Evolutionary conservation across 35 echinoderm and acorn worm genomes (phyloP), one percentile per base, ranked within the genome.

Genomic region (Lytechinus variegatus): DNA sequence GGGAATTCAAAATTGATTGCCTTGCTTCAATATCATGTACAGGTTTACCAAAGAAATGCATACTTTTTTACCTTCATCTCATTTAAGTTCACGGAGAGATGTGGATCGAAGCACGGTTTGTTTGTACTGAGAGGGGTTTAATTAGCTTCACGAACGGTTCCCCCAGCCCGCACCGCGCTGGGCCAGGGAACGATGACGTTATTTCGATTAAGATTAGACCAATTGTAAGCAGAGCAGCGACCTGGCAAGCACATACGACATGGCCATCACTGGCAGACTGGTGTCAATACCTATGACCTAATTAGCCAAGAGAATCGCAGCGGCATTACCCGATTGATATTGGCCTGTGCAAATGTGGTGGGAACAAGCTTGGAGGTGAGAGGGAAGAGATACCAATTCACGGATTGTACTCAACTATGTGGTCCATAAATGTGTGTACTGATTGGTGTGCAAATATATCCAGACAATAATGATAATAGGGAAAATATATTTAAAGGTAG

Each of bases 221-320:
- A 27, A 58, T 58, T 58, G 56, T 11, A 79, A 19, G 66, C 66
- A 16, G 66, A 79, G 66, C 66, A 24, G 6, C 66, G 21, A 79
- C 66, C 66, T 79, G 66, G n/a, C 66, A 79, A 24, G 66, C 66
- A 79, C 66, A 79, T 79, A 79, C 66, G 66, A 79, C 66, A 79
- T 79, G 66, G 66, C 66, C 66, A 79, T 79, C 66, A 79, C 19
- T 79, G 66, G 66, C 19, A 79, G 66, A 79, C 66, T 79, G 66
- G 66, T 79, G 66, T 79, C 66, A 79, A 79, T 79, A 79, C 66
- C 4, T 24, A 24, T 79, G 66, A 79, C 66, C 66, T 79, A 79
- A 79, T 79, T 79, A 79, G 66, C n/a, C 66, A 79, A 79, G 66
- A 79, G 66, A 79, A 79, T 79, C 66, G 66, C 66, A 79, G 19